Base-by-base conservation (phyloP, 2,888 invertebrate species). In the Brachyptera putata region DNA sequence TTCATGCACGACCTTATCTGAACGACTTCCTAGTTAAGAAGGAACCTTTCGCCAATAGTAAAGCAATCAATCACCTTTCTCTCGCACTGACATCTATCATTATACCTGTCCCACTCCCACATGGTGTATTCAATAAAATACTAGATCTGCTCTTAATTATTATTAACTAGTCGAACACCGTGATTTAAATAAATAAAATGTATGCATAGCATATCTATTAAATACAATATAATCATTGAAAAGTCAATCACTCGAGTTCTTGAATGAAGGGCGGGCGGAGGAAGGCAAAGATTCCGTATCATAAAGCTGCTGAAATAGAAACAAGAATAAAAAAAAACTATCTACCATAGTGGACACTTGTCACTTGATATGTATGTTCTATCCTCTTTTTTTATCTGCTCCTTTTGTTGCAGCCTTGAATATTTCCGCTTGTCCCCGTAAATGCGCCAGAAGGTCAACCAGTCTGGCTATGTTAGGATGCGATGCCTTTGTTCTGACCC, bases 381-480 rank as follows among this genome's bases (percentile, higher is more conserved):
- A 30, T 36, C 5, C 50, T 57, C 58, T 26, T 30, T 56, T 46
- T 36, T 36, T 16, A 24, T 56, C 60, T 61, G 49, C 57, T 34
- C 53, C 41, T 25, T 21, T 48, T 26, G 30, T 26, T 48, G 43
- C 58, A 61, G 58, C 61, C 61, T 60, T 60, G 63, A 64, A 55
- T 70, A 70, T 74, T 75, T 76, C 75, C 75, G 65, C 49, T 58
- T 58, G 61, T 56, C 61, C 56, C 34, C 37, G 22, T 34, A 30
- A 50, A 53, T 18, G 63, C 56, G 55, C 58, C 57, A 70, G 75
- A 75, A 76, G 75, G 75, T 72, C 75, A 71, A 65, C 75, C 69
- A 66, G 75, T 75, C 74, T 75, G 73, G 71, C 69, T 67, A 70
- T 70, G 57, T 26, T 21, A 24, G 56, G 57, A 57, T 61, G 69